Conservation (phyloP, 30 jellyfish, hydroid and myxozoan species). For the Turritopsis dohrnii region DNA sequence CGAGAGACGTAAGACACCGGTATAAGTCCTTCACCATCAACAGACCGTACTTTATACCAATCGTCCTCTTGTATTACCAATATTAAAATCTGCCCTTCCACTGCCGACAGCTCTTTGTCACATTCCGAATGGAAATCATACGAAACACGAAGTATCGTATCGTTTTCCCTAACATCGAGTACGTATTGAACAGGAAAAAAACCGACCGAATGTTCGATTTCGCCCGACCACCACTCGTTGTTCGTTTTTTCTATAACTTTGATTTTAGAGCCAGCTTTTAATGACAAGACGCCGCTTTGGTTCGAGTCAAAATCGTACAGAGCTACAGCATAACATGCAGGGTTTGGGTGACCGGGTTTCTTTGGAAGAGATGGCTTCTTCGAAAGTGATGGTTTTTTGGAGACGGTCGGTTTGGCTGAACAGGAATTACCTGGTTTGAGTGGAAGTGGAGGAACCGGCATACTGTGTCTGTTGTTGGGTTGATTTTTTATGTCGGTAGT, state of each 20-base stretch:
- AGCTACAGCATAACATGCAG: constrained; percentile 23
- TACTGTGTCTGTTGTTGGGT: not conserved
- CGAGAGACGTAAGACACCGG: constrained; percentile 30
- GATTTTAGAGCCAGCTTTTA: constrained; percentile 67
- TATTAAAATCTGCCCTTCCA: constrained; percentile 82
- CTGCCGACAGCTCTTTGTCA: constrained; percentile 55
- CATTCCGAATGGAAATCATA: constrained; percentile 66
- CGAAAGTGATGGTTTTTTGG: constrained; percentile 24
- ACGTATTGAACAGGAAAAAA: constrained; percentile 32
- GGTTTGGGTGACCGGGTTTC: not conserved
- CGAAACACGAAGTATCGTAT: constrained; percentile 41
- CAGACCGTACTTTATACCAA: constrained; percentile 50
- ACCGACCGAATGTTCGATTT: constrained; percentile 14
- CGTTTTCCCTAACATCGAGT: constrained; percentile 44
- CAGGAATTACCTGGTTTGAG: not conserved
- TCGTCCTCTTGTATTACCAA: constrained; percentile 75
- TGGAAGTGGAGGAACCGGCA: constrained; percentile 7
- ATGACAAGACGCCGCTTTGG: constrained; percentile 11
- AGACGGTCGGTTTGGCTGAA: constrained; percentile 8
- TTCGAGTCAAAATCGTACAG: constrained; percentile 36
- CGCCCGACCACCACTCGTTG: constrained; percentile 93
- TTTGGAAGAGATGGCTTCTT: constrained; percentile 28
- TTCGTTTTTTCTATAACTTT: constrained; percentile 42
- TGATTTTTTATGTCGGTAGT: not conserved
- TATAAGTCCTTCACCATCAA: constrained; percentile 36